These are phyloP conservation scores for Grus americana DNA, from an alignment of 2,113 vertebrate species.

Conservation along the genomic window DNA sequence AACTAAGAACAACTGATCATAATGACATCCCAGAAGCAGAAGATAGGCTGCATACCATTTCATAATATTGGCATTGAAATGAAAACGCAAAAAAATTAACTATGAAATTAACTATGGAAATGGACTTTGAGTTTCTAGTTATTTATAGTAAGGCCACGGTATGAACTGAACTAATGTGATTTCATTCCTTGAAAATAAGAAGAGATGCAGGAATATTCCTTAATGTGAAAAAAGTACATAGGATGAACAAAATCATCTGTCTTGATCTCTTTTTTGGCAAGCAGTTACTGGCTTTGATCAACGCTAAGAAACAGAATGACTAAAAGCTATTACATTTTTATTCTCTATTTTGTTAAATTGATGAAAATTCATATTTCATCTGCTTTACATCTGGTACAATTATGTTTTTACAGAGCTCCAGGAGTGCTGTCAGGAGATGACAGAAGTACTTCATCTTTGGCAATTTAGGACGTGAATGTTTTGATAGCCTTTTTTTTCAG, in stretches of 20 bases:
- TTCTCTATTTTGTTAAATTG: background rate
- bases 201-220: background rate
- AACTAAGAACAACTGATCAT: background rate
- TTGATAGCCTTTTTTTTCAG: background rate
- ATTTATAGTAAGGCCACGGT: background rate
- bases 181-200: background rate
- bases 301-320: background rate
- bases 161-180: background rate
- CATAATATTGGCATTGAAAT: background rate
- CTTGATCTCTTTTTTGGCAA: background rate
- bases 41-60: background rate
- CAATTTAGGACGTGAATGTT: background rate
- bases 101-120: background rate
- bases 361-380: slow-evolving; percentile 19
- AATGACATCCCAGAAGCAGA: background rate
- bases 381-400: slow-evolving; percentile 29
- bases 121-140: background rate
- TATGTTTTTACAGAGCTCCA: background rate
- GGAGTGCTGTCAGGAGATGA: background rate
- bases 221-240: background rate
- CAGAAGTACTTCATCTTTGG: background rate
- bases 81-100: background rate
- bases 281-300: slow-evolving; percentile 21
- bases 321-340: background rate
- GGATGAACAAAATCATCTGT: background rate